A percentile compares a stretch with the other conserved stretches of the same genome.
These are phyloP conservation scores for zebrafish (Danio rerio) DNA, from an alignment of 2,113 vertebrate genomes.

Conservation along the genomic window DNA sequence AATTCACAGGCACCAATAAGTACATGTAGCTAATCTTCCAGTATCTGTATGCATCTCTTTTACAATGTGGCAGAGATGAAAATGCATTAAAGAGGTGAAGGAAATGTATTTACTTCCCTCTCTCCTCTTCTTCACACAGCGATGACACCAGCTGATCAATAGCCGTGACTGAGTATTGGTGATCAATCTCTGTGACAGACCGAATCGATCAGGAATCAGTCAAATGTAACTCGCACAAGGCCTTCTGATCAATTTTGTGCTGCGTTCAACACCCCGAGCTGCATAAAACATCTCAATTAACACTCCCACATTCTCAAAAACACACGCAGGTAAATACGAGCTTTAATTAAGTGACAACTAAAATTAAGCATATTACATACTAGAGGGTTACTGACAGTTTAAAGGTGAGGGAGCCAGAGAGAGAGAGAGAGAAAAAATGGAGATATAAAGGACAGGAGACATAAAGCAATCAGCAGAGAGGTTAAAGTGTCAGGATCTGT, in stretches of 20 bases:
- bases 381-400: background rate
- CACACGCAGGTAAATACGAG: constrained; percentile 12
- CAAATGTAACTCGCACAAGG: constrained; percentile 57
- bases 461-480: constrained; percentile 35
- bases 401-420: background rate
- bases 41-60: background rate
- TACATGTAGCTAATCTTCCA: background rate
- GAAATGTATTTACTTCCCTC: constrained; percentile 29
- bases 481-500: constrained; percentile 16
- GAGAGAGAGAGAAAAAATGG: background rate
- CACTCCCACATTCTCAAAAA: constrained; percentile 22
- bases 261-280: constrained; percentile 48
- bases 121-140: constrained; percentile 54
- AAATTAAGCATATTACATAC: background rate
- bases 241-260: constrained; percentile 56
- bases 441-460: background rate
- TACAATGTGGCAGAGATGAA: background rate
- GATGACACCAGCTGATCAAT: constrained; percentile 66
- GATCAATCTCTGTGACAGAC: constrained; percentile 73
- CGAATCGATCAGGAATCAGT: constrained; percentile 71
- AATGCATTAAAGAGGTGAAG: constrained; percentile 37
- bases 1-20: constrained; percentile 15
- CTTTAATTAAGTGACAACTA: constrained; percentile 37
- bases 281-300: constrained; percentile 60
- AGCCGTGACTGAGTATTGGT: constrained; percentile 62